Percentiles rank a stretch among this genome's conserved stretches.
These are phyloP conservation scores for Ochropleura plecta DNA, from an alignment of 2,888 invertebrate species.

Conservation along the genomic window DNA sequence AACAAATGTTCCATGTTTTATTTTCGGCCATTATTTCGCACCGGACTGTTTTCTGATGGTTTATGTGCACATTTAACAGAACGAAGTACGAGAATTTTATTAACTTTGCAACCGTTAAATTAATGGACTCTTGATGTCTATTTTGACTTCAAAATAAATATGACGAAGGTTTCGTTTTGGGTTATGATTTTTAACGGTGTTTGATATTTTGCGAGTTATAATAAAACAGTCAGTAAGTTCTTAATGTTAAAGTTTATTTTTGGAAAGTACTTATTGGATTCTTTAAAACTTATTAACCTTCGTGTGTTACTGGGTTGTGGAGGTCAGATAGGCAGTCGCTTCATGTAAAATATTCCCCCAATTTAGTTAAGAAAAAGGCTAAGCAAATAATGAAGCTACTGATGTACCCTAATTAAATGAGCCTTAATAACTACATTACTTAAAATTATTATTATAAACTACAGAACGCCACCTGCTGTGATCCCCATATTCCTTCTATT, in stretches of 20 bases:
- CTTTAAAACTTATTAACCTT: not conserved
- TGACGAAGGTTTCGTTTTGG: conserved; percentile 42
- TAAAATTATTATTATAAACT: no score
- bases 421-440: no score
- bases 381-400: no score
- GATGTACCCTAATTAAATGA: no score
- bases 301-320: no score
- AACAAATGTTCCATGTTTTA: conserved; percentile 73
- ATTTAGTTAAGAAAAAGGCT: no score
- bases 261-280: not conserved
- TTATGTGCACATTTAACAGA: conserved; percentile 69
- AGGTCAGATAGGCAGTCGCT: no score
- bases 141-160: conserved; percentile 65
- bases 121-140: conserved; percentile 63
- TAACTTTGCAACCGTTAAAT: conserved; percentile 62
- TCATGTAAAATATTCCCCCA: no score
- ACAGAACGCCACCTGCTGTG: no score
- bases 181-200: conserved; percentile 36
- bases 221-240: conserved; percentile 1
- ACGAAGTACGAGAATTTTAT: conserved; percentile 70
- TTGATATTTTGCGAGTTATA: conserved; percentile 16
- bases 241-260: conserved; percentile 15
- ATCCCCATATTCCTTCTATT: no score
- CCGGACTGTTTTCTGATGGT: conserved; percentile 67
- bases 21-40: conserved; percentile 70